phyloP scores from a whole-genome alignment of 2,797 vertebrate species.

The Chelon auratus region DNA sequence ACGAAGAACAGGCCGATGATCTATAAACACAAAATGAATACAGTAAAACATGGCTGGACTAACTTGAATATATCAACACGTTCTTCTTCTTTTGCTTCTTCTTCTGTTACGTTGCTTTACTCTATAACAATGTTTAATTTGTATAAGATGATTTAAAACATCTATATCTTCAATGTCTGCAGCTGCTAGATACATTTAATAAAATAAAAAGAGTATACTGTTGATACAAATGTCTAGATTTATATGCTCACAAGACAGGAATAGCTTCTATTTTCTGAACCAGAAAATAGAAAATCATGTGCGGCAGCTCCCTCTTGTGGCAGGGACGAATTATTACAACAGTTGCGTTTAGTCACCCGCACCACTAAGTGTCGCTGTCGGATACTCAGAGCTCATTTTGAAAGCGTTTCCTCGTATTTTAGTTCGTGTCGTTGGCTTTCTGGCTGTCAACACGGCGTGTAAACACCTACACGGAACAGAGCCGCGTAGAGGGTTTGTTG shows the following conservation, averaged over 20 bases:
- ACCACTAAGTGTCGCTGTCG: conserved; percentile 60
- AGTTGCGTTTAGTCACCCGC: not conserved
- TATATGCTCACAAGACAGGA: not conserved
- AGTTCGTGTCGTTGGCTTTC: conserved; percentile 57
- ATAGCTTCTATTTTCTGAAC: not conserved
- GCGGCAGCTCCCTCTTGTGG: conserved; percentile 56
- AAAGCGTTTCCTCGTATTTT: conserved; percentile 7
- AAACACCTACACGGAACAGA: conserved; percentile 57
- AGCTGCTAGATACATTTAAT: too few relatives aligned
- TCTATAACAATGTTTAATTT: too few relatives aligned
- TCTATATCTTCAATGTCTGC: too few relatives aligned
- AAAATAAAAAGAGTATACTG: too few relatives aligned
- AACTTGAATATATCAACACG: too few relatives aligned
- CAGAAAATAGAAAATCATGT: not conserved
- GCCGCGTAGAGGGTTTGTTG: too few relatives aligned
- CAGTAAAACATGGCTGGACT: too few relatives aligned
- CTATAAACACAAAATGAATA: too few relatives aligned
- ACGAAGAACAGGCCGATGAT: too few relatives aligned
- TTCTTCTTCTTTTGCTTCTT: too few relatives aligned
- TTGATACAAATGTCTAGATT: not conserved
- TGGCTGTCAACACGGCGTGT: conserved; percentile 70
- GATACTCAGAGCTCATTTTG: rapidly evolving
- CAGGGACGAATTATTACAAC: rapidly evolving
- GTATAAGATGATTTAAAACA: too few relatives aligned
- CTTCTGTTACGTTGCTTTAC: too few relatives aligned